Conservation (phyloP, 2,113 vertebrate genomes). For the Phoenicopterus ruber region DNA sequence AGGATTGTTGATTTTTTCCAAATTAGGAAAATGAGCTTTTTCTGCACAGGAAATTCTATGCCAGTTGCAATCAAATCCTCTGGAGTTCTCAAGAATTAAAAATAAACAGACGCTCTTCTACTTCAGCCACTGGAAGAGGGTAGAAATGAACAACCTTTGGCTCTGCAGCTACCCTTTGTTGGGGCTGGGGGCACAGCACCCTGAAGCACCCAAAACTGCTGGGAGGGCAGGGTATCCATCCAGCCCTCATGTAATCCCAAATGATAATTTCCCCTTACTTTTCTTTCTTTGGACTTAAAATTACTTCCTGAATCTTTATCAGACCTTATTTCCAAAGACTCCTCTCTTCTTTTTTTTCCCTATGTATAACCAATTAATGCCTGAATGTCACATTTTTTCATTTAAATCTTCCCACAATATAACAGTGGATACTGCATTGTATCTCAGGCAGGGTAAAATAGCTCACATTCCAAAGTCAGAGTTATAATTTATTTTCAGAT, state of each 20-base stretch:
- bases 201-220: background rate
- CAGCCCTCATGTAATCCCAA: background rate
- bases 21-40: background rate
- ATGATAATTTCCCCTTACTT: background rate
- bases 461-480: background rate
- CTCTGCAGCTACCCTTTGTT: background rate
- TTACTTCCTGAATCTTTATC: background rate
- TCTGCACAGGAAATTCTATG: background rate
- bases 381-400: background rate
- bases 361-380: background rate
- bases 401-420: background rate
- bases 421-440: background rate
- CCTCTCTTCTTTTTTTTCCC: fast-evolving
- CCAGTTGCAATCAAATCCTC: background rate
- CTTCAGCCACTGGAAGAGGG: background rate
- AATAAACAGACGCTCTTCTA: background rate
- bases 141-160: background rate
- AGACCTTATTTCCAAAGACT: background rate
- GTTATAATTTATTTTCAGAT: background rate
- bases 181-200: background rate
- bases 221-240: background rate
- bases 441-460: background rate
- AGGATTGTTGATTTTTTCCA: background rate
- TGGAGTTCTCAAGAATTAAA: background rate
- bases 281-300: background rate